Conservation (phyloP, 53 echinoderm and acorn worm genomes). For the Mesocentrotus franciscanus region DNA sequence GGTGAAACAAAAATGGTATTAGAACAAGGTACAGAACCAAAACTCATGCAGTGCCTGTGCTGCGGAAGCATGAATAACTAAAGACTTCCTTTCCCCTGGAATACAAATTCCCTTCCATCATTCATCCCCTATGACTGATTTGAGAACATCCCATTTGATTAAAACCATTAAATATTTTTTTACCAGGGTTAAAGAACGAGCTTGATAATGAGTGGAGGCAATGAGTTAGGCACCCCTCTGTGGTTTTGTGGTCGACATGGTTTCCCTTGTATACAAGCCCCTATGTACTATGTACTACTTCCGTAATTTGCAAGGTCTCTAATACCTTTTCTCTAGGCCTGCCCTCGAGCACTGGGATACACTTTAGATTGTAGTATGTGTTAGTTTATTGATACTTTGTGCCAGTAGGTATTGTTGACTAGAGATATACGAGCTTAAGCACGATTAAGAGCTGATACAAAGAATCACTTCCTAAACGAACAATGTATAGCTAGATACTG, state of each 20-base stretch:
- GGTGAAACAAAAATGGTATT: neutral
- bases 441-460: neutral
- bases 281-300: neutral
- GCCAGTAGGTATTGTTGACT: neutral
- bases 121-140: slow-evolving; percentile 37
- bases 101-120: slow-evolving; percentile 19
- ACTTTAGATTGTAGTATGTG: neutral
- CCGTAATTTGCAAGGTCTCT: neutral
- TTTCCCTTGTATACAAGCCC: slow-evolving; percentile 34
- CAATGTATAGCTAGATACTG: neutral
- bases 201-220: slow-evolving; percentile 39
- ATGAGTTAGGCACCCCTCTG: neutral
- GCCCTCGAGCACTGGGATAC: neutral
- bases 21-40: neutral
- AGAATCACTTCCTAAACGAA: slow-evolving; percentile 3
- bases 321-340: neutral
- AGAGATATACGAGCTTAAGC: neutral
- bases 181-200: neutral
- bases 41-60: neutral
- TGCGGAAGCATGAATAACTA: slow-evolving; percentile 48
- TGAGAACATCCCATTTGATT: slow-evolving; percentile 30
- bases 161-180: slow-evolving; percentile 4
- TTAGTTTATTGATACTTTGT: neutral
- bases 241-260: slow-evolving; percentile 37
- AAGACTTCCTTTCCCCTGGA: slow-evolving; percentile 52